Percentiles rank a stretch among this genome's conserved stretches.
phyloP scores from a whole-genome alignment of 2,797 vertebrate genomes.

The Catharus ustulatus region DNA sequence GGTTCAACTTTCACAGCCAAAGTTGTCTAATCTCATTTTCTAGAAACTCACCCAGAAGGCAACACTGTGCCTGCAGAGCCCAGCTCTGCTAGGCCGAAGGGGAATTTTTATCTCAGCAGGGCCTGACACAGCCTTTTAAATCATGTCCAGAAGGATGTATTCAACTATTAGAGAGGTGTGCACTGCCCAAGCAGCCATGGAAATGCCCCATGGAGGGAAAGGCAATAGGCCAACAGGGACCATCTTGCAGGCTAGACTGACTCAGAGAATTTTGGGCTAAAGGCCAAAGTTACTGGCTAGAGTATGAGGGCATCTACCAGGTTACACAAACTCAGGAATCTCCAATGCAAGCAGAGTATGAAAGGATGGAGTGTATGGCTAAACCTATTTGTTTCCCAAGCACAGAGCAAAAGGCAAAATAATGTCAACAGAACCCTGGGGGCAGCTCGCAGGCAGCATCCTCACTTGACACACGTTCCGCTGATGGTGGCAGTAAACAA shows the following conservation, averaged over 20 bases:
- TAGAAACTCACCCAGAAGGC: not conserved
- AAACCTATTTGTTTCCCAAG: not conserved
- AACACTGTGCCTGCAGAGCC: not conserved
- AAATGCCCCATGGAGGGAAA: not conserved
- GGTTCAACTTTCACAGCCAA: not conserved
- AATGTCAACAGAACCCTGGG: not conserved
- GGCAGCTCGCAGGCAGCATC: not conserved
- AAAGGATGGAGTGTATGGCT: not conserved
- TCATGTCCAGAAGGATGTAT: not conserved
- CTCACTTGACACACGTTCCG: not conserved
- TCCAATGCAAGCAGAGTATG: not conserved
- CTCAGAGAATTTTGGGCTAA: not conserved
- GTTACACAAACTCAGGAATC: not conserved
- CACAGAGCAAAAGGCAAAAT: slow-evolving; percentile 1
- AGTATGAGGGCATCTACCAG: not conserved
- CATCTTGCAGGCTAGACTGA: not conserved
- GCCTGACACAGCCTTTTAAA: not conserved
- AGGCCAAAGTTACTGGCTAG: not conserved
- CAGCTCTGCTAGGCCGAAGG: not conserved
- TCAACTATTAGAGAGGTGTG: not conserved
- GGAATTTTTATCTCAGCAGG: not conserved
- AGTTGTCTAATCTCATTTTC: not conserved
- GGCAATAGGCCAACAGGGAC: not conserved
- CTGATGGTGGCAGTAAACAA: slow-evolving; percentile 3
- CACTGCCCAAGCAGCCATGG: not conserved